Conservation (phyloP, 2,113 vertebrate genomes). For the Campylorhamphus procurvoides region DNA sequence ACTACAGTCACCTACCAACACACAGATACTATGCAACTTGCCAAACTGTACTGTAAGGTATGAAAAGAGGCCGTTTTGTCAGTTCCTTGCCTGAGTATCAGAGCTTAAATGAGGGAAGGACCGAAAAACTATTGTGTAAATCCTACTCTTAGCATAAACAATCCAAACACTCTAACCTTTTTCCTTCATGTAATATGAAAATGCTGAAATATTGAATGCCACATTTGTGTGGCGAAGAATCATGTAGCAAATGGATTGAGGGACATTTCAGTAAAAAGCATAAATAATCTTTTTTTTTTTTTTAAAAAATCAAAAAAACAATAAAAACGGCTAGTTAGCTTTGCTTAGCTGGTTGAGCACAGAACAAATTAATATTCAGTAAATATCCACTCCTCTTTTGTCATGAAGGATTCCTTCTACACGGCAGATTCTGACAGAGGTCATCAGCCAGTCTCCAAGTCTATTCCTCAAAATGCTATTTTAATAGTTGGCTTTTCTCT, state of each 20-base stretch:
- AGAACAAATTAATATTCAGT: slow-evolving; percentile 13
- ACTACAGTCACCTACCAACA: neutral
- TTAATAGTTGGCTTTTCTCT: slow-evolving; percentile 18
- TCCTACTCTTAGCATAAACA: neutral
- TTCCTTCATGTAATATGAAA: neutral
- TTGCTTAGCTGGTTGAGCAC: neutral
- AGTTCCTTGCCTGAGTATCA: neutral
- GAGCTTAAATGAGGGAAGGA: neutral
- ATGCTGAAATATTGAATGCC: neutral
- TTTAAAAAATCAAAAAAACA: neutral
- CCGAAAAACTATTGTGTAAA: neutral
- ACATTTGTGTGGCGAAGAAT: neutral
- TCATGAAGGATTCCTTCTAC: slow-evolving; percentile 1
- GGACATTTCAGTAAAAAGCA: neutral
- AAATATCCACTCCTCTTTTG: slow-evolving; percentile 6
- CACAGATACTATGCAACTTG: neutral
- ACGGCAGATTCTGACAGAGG: slow-evolving; percentile 24
- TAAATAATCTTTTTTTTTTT: neutral
- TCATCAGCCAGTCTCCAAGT: neutral
- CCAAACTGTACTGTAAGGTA: neutral
- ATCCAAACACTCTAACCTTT: neutral
- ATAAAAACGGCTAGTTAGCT: neutral
- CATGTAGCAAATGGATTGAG: neutral
- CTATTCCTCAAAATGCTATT: slow-evolving; percentile 37
- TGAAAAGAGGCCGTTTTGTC: neutral